These are phyloP conservation scores for Amphipyra berbera DNA, from an alignment of 2,888 invertebrate genomes.

Conservation along the genomic window DNA sequence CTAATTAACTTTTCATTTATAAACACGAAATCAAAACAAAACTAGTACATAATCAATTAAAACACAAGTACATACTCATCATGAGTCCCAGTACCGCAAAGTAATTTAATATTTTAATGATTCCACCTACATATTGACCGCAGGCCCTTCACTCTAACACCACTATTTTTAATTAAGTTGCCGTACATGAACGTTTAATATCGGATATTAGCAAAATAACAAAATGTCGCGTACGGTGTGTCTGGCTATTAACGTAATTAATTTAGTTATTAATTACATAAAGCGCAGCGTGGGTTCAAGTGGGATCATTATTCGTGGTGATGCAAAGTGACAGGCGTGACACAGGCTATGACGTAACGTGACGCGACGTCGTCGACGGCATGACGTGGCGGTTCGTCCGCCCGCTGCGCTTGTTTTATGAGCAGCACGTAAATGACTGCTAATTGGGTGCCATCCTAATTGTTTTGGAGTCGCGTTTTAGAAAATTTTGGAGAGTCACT, in stretches of 20 bases:
- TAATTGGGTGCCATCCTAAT: constrained; percentile 57
- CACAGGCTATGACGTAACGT: background rate
- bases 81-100: constrained; percentile 19
- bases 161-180: constrained; percentile 52
- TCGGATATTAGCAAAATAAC: constrained; percentile 51
- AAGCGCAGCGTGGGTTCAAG: constrained; percentile 27
- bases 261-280: constrained; percentile 53
- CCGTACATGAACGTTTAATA: constrained; percentile 30
- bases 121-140: constrained; percentile 34
- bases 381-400: constrained; percentile 29
- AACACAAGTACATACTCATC: constrained; percentile 9
- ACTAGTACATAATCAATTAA: constrained; percentile 13
- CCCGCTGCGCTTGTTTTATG: constrained; percentile 51
- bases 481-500: constrained; percentile 41
- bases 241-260: constrained; percentile 51
- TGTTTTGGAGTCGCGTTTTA: constrained; percentile 46
- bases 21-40: constrained; percentile 9
- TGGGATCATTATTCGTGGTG: constrained; percentile 45
- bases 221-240: constrained; percentile 38
- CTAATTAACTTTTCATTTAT: constrained; percentile 7
- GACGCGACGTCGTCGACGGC: constrained; percentile 18
- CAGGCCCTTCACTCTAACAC: constrained; percentile 5
- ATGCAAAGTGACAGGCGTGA: constrained; percentile 17
- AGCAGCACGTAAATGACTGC: constrained; percentile 45
- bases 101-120: constrained; percentile 54